Conservation (phyloP, 2,888 invertebrate genomes). For the Microctonus hyperodae region DNA sequence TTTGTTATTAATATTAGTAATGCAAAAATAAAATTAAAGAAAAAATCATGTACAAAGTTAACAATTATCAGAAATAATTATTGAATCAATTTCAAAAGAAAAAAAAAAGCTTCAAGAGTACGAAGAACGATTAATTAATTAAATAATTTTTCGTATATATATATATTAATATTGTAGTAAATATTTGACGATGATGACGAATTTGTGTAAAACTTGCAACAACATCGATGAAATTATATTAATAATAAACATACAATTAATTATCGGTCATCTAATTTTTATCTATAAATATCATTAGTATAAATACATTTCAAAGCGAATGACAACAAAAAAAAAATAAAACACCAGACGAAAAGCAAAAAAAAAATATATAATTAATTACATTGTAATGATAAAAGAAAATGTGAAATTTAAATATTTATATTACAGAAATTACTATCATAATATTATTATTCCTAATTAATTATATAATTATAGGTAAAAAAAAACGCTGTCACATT, state of each 20-base stretch:
- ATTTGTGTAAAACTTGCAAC: not conserved
- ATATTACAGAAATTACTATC: not conserved
- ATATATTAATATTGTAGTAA: too few relatives aligned
- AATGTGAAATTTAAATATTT: not conserved
- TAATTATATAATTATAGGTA: not conserved
- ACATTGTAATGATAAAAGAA: not conserved
- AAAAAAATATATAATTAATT: not conserved
- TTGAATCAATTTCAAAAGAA: not conserved
- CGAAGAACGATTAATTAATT: not conserved
- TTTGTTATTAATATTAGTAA: not conserved
- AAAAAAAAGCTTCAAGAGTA: not conserved
- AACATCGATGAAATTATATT: not conserved
- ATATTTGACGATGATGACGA: not conserved
- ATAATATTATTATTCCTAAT: not conserved
- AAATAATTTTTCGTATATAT: not conserved
- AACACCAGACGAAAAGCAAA: not conserved
- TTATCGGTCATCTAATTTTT: not conserved
- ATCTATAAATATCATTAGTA: conserved; percentile 5
- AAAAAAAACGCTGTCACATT: not conserved
- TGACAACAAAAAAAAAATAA: not conserved
- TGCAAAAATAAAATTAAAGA: too few relatives aligned
- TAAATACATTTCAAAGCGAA: not conserved
- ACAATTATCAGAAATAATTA: not conserved
- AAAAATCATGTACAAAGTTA: not conserved
- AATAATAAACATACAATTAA: not conserved